Evolutionary conservation across 2,797 vertebrate genomes (phyloP).

Genomic region (Protosalanx chinensis): DNA sequence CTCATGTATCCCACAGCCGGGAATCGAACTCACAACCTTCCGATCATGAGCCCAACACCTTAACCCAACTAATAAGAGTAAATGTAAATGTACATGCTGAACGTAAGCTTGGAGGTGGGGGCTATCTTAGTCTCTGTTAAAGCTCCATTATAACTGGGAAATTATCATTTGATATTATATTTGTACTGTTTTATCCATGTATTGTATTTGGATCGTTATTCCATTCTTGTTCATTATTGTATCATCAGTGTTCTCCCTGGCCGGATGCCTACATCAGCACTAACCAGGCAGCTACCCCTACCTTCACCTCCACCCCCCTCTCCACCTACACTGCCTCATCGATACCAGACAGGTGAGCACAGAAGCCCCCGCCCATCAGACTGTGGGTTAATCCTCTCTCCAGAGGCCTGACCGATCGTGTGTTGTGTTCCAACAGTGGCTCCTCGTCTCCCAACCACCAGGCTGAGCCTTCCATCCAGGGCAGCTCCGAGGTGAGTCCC

Average conservation of each 20-base stretch:
- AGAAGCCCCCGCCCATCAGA: neutral
- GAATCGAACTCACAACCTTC: no score
- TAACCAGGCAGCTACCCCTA: constrained; percentile 81
- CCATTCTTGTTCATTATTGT: constrained; percentile 4
- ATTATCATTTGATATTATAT: neutral
- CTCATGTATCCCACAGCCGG: no score
- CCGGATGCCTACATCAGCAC: constrained; percentile 86
- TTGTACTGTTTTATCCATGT: neutral
- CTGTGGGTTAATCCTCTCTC: constrained; percentile 1
- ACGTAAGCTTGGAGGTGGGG: no score
- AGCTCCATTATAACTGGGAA: no score
- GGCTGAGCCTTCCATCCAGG: constrained; percentile 80
- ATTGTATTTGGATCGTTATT: neutral
- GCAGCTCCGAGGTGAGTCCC: constrained; percentile 79
- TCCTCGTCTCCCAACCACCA: constrained; percentile 96
- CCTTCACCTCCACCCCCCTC: constrained; percentile 80
- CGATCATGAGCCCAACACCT: no score
- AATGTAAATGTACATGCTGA: no score
- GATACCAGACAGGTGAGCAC: constrained; percentile 83
- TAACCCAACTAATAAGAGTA: no score
- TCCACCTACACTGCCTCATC: constrained; percentile 78
- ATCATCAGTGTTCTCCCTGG: constrained; percentile 88
- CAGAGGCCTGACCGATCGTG: neutral
- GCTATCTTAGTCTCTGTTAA: neutral
- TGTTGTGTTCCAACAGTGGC: constrained; percentile 72